Conservation (phyloP, 2,888 invertebrate species). For the Ormia ochracea region DNA sequence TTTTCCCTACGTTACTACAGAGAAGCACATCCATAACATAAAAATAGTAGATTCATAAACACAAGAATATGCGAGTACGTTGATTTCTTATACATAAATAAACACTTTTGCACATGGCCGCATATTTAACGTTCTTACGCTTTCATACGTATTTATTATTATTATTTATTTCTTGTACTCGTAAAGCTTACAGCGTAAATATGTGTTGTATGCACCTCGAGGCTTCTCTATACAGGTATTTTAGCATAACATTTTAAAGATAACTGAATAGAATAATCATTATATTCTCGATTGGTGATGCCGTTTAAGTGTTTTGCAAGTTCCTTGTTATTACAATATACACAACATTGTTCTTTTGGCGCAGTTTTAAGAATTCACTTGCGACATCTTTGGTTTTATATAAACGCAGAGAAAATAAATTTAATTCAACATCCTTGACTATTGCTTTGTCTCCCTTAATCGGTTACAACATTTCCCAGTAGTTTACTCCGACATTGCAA, state of each 20-base stretch:
- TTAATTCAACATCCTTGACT: too few species aligned
- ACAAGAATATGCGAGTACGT: neutral
- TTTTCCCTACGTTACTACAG: neutral
- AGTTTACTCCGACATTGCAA: too few species aligned
- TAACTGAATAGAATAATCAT: conserved; percentile 15
- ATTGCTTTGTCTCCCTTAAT: too few species aligned
- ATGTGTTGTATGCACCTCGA: conserved; percentile 15
- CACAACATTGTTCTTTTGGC: too few species aligned
- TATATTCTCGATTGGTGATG: conserved; percentile 17
- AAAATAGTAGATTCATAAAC: neutral
- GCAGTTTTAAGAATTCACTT: too few species aligned
- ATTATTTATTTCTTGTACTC: conserved; percentile 5
- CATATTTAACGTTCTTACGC: neutral
- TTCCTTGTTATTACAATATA: neutral
- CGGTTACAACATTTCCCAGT: too few species aligned
- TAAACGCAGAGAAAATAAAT: too few species aligned
- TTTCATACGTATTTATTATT: neutral
- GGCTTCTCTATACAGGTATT: neutral
- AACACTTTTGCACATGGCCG: neutral
- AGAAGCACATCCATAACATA: neutral
- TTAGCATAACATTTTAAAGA: neutral
- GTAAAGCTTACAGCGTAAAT: conserved; percentile 25
- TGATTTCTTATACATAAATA: neutral
- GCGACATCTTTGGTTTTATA: too few species aligned
- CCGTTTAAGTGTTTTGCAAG: neutral